Base-by-base conservation (phyloP, 2,797 vertebrate genomes). In the Setipinna tenuifilis region DNA sequence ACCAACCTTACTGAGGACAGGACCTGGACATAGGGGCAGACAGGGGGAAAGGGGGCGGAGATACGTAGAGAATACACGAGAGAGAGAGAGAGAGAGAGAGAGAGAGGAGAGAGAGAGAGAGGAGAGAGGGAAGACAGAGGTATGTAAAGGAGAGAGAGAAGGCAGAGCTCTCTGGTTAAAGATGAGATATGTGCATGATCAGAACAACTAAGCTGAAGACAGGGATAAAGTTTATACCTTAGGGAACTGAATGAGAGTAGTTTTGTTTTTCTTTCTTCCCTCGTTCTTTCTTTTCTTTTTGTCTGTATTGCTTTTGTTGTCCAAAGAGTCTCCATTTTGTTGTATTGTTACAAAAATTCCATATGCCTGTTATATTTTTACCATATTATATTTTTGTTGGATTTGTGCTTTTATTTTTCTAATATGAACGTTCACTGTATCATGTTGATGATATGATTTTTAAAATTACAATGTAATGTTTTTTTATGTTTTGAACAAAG, bases 341-440 rank as follows among this genome's bases (percentile, higher is more conserved):
- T 71, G 68, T 31, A 35, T 71, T 78, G 17, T 78, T 35, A 44
- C 31, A 44, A 78, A 44, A 75, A 44, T 41, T 31, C 46, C 44
- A 50, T 78, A 25, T 23, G 83, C 78, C 71, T 85, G 80, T 82
- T 58, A 35, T 58, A 85, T 84, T 68, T 28, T 35, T 68, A 86
- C 28, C 7, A 81, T 28, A 71, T 75, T 25, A 61, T 86, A 58
- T 87, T 61, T 68, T 50, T 86, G 61, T 86, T 82, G 5, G 35
- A 85, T 46, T 54, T 86, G 82, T 85, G 71, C 68, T 75, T 44
- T 84, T 82, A 81, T 87, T 62, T 85, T 71, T 50, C 41, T 85
- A 19, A 57, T 57, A 46, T 85, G 80, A 83, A 16, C 35, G 84
- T 87, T 82, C 50, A 84, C 81, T 81, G 50, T 50, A 16, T 14